Percentiles rank a stretch among this genome's conserved stretches.
Conservation (phyloP, 2,113 vertebrate genomes). For the Oceanites oceanicus region DNA sequence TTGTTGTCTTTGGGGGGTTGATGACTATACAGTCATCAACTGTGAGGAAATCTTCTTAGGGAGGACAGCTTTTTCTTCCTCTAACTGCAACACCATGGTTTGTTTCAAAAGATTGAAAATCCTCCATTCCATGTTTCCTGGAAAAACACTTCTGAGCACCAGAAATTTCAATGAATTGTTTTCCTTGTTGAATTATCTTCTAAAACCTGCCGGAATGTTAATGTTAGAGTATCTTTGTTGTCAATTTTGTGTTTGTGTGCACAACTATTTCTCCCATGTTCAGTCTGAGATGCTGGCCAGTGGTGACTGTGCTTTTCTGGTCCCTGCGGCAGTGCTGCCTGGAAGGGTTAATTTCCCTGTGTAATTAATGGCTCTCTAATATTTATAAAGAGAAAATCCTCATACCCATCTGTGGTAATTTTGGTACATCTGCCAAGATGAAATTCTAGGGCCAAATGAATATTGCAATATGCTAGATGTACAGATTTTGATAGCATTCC, state of each 20-base stretch:
- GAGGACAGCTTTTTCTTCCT: background rate
- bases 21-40: background rate
- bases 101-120: background rate
- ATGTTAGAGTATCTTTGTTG: background rate
- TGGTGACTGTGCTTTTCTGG: background rate
- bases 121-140: background rate
- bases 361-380: constrained; percentile 22
- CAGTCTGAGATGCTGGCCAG: background rate
- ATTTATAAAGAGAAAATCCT: constrained; percentile 24
- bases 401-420: background rate
- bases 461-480: background rate
- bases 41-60: background rate
- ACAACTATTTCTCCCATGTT: background rate
- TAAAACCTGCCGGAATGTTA: background rate
- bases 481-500: background rate
- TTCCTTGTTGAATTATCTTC: background rate
- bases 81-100: background rate
- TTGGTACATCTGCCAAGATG: background rate
- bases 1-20: background rate
- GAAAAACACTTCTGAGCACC: background rate
- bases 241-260: background rate
- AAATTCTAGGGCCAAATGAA: constrained; percentile 15
- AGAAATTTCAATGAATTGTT: background rate
- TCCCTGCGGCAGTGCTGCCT: background rate
- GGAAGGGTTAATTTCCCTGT: background rate